Base-by-base conservation (phyloP, 1,140 invertebrate species). In the Danaus plexippus region DNA sequence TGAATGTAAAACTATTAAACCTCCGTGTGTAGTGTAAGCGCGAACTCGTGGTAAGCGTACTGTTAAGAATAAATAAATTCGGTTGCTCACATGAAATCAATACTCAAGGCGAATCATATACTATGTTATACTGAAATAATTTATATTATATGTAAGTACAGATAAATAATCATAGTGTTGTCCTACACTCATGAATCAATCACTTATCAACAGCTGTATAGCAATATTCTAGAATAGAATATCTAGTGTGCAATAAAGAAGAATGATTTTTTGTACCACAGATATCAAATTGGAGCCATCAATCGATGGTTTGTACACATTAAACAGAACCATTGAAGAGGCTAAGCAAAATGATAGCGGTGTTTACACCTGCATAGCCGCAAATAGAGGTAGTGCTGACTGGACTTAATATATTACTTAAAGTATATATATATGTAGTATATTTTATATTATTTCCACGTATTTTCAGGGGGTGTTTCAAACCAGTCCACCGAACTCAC, bases 311-410 rank as follows among this genome's bases (percentile, higher is more conserved):
- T 52, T 71, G 9, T 79, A 85, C 18, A 56, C 9, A 1, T 80
- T 60, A 11, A 77, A 71, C 8, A 75, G 66, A 60, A 68, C 60
- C 1, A 69, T 85, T 44, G n/a, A 52, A 44, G 59, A 61, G 43
- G 59, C 70, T 0, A 69, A 47, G 51, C 70, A 74, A 43, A 70
- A 48, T 22, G 63, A 78, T 47, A 59, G 58, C 18, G 83, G 86
- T 15, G 9, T 60, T 0, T 88, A 83, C 50, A 64, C 75, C 0
- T 88, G 84, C 58, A 53, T 70, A 2, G 80, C 77, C 41, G 54
- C 50, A 32, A 84, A 85, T 58, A 78, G 65, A 77, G 82, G 86
- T 87, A 59, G 5, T 4, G 7, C 7, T 2, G 7, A 32, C 22
- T 32, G 7, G 2, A 32, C 7, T 32, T 32, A 3, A 32, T 32